phyloP scores from a whole-genome alignment of 2,113 vertebrate species.

The Xiphias gladius region DNA sequence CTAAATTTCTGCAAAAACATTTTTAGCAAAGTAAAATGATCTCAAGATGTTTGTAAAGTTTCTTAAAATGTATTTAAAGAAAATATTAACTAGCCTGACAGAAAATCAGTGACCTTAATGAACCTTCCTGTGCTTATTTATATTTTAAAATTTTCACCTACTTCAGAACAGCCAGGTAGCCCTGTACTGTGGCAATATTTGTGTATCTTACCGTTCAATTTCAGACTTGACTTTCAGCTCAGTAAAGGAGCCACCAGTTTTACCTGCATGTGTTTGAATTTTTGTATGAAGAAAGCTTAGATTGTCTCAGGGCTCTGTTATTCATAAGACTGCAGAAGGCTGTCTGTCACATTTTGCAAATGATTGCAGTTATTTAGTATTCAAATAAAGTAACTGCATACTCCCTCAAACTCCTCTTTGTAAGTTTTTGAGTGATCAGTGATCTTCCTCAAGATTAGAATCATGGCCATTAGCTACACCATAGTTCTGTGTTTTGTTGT shows the following conservation, averaged over 20 bases:
- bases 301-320: constrained; percentile 17
- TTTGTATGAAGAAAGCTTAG: neutral
- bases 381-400: neutral
- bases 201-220: too few relatives aligned
- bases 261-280: neutral
- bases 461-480: neutral
- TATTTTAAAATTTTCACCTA: constrained; percentile 5
- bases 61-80: constrained; percentile 4
- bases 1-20: neutral
- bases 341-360: neutral
- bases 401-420: too few relatives aligned
- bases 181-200: neutral
- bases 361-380: neutral
- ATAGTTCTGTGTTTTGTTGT: neutral
- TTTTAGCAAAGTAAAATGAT: neutral
- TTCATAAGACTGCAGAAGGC: neutral
- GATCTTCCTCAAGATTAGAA: too few relatives aligned
- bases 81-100: neutral
- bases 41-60: neutral
- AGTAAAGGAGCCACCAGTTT: neutral
- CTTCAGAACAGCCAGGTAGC: neutral
- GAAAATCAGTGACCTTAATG: neutral
- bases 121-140: constrained; percentile 26
- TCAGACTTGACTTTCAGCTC: neutral
- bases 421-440: neutral